A percentile compares a stretch with the other conserved stretches of the same genome.
Conservation (phyloP, 2,888 invertebrate genomes). For the Tuta absoluta region DNA sequence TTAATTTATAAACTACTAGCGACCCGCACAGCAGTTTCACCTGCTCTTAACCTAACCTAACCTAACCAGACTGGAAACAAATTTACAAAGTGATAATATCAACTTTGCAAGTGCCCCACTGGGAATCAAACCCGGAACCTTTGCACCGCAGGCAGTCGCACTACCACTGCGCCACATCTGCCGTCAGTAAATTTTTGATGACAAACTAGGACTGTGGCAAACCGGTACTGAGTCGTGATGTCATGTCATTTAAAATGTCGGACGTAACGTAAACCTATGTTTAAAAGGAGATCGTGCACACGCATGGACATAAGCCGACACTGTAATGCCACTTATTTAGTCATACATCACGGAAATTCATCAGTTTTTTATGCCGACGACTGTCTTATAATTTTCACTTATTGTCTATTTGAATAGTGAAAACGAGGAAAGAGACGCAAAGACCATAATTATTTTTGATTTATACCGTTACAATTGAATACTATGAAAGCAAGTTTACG, state of each 20-base stretch:
- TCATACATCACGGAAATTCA: constrained; percentile 19
- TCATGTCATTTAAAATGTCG: background rate
- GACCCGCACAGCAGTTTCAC: too few species aligned
- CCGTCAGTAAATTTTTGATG: too few species aligned
- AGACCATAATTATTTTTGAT: background rate
- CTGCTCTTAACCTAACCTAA: too few species aligned
- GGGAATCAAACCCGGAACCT: too few species aligned
- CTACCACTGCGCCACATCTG: too few species aligned
- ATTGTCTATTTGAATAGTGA: constrained; percentile 10
- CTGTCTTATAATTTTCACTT: constrained; percentile 13
- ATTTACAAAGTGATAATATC: too few species aligned
- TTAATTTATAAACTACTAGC: too few species aligned
- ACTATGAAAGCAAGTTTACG: background rate
- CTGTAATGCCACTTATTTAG: constrained; percentile 11
- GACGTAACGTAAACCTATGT: constrained; percentile 1
- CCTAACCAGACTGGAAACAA: too few species aligned
- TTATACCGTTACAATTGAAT: background rate
- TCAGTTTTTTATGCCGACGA: constrained; percentile 1
- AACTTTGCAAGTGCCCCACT: too few species aligned
- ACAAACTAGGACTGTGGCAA: too few species aligned
- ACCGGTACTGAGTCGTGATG: background rate
- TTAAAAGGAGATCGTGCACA: constrained; percentile 2
- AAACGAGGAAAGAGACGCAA: background rate
- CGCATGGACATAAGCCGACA: background rate
- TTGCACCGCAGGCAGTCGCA: too few species aligned